Conservation (phyloP, 2,113 vertebrate species). For the Conger conger region DNA sequence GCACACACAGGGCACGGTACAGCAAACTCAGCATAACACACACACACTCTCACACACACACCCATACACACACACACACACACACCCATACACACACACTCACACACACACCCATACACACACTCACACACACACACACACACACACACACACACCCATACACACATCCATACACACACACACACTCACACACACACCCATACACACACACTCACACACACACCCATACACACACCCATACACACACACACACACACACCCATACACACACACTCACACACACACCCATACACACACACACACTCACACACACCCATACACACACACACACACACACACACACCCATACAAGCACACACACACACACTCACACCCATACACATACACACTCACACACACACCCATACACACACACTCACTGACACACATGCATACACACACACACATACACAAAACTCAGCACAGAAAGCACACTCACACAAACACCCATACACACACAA, state of each 20-base stretch:
- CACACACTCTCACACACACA: neutral
- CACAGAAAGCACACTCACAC: no score
- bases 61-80: neutral
- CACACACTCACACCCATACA: neutral
- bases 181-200: neutral
- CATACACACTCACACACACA: constrained; percentile 1
- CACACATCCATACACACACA: neutral
- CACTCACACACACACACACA: neutral
- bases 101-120: neutral
- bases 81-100: neutral
- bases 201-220: neutral
- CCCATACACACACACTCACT: neutral
- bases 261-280: neutral
- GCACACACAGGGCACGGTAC: neutral
- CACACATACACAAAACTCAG: no score
- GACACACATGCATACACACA: neutral
- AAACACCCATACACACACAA: no score
- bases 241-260: neutral
- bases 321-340: neutral
- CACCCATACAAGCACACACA: neutral
- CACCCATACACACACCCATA: neutral
- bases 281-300: neutral
- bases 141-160: neutral
- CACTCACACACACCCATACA: neutral
- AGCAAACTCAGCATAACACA: neutral